Conservation (phyloP, 2,113 vertebrate species). For the Sceloporus tristichus region DNA sequence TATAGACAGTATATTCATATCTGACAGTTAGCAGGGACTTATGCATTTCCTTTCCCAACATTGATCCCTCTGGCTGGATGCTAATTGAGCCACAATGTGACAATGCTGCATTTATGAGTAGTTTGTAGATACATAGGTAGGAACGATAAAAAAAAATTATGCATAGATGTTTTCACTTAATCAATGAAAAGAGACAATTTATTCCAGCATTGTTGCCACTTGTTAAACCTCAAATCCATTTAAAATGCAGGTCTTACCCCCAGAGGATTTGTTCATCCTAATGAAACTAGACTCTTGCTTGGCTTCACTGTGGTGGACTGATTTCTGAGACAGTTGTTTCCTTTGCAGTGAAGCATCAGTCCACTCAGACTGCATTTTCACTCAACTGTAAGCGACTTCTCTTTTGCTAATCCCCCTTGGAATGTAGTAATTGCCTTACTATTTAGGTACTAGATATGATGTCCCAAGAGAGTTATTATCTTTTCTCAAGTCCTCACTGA, state of each 20-base stretch:
- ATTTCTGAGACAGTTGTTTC: conserved; percentile 14
- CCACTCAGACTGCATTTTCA: conserved; percentile 26
- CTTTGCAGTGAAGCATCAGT: not conserved
- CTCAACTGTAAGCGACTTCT: conserved; percentile 10
- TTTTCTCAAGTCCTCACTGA: conserved; percentile 3
- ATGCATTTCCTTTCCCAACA: not conserved
- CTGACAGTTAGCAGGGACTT: not conserved
- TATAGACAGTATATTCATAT: not conserved
- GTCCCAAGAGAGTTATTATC: conserved; percentile 30
- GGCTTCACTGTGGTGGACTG: not conserved
- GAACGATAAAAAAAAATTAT: not conserved
- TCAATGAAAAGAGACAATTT: not conserved
- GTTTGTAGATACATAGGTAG: not conserved
- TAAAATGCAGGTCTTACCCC: not conserved
- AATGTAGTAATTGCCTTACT: conserved; percentile 33
- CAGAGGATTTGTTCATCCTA: not conserved
- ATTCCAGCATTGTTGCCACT: not conserved
- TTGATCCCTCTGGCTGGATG: not conserved
- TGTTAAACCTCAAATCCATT: conserved; percentile 1
- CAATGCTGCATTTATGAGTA: not conserved
- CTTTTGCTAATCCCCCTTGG: conserved; percentile 29
- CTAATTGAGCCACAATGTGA: not conserved
- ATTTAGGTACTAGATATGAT: conserved; percentile 6
- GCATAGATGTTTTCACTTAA: not conserved
- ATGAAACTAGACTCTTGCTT: conserved; percentile 3